Evolutionary conservation across 2,888 invertebrate genomes (phyloP).

Genomic region (Sclerodermus sp.): DNA sequence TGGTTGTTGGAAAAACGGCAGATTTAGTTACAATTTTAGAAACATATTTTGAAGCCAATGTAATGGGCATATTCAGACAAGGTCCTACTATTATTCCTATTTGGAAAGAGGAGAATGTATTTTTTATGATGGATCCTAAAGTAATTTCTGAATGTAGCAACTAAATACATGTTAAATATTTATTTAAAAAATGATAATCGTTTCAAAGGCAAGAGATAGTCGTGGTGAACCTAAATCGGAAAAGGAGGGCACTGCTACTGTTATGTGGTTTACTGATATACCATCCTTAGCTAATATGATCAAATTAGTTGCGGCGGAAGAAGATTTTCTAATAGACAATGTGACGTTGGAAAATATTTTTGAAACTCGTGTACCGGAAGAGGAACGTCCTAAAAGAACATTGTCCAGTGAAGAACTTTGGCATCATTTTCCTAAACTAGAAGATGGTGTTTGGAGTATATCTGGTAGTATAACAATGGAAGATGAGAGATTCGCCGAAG

Average conservation of each 20-base stretch:
- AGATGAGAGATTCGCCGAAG: constrained; percentile 30
- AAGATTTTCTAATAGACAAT: constrained; percentile 36
- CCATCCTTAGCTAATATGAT: constrained; percentile 29
- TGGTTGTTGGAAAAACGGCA: constrained; percentile 57
- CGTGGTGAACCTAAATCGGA: constrained; percentile 30
- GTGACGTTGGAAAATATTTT: constrained; percentile 38
- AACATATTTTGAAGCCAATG: constrained; percentile 63
- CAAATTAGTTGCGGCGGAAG: constrained; percentile 16
- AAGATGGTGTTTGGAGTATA: constrained; percentile 42
- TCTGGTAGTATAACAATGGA: constrained; percentile 26
- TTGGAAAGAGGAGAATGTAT: constrained; percentile 44
- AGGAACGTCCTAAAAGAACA: constrained; percentile 23
- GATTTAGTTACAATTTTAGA: constrained; percentile 58
- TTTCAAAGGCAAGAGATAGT: constrained; percentile 30
- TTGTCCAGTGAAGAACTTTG: constrained; percentile 37
- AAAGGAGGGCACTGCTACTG: constrained; percentile 36
- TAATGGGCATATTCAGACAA: constrained; percentile 62
- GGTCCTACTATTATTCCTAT: constrained; percentile 52
- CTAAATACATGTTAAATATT: background rate
- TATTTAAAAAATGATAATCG: background rate
- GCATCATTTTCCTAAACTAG: constrained; percentile 39
- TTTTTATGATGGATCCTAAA: constrained; percentile 45
- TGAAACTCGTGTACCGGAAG: constrained; percentile 34
- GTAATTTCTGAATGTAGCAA: background rate
- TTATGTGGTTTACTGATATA: constrained; percentile 43